Conservation (phyloP, 2,797 vertebrate genomes). For the Ctenosaura bakeri region DNA sequence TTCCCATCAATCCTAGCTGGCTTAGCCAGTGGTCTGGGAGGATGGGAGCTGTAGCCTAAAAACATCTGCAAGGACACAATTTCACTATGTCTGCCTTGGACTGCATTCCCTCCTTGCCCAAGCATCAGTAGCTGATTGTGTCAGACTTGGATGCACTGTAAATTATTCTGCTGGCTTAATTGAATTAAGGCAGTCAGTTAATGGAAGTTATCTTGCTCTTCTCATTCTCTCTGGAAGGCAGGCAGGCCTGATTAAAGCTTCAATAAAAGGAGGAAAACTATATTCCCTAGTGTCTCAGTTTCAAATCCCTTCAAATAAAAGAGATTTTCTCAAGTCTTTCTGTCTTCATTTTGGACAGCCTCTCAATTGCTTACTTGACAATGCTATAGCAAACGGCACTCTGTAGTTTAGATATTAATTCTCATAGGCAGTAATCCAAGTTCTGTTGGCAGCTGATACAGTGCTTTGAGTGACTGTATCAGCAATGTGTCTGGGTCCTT, state of each 20-base stretch:
- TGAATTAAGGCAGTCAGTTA: conserved; percentile 23
- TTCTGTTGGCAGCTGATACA: conserved; percentile 6
- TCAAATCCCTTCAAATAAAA: conserved; percentile 21
- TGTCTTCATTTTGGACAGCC: conserved; percentile 2
- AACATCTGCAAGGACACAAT: not conserved
- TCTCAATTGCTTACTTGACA: conserved; percentile 21
- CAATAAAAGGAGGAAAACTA: not conserved
- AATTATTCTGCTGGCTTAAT: conserved; percentile 6
- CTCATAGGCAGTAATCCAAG: not conserved
- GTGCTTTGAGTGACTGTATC: not conserved
- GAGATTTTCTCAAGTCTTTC: not conserved
- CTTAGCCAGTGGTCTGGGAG: not conserved
- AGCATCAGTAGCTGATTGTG: not conserved
- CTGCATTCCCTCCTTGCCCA: not conserved
- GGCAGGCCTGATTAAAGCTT: conserved; percentile 6
- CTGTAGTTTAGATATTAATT: conserved; percentile 1
- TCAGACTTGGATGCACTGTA: not conserved
- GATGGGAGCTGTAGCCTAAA: not conserved
- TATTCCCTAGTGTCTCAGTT: not conserved
- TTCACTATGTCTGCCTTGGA: fast-evolving
- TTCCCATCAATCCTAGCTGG: not conserved
- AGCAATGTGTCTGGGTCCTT: not conserved
- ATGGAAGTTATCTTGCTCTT: conserved; percentile 16
- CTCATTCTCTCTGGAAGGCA: conserved; percentile 1
- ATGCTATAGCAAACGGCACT: not conserved